Evolutionary conservation across 2,113 vertebrate species (phyloP), one percentile per base, ranked within the genome.

Genomic region (Ramphastos sulfuratus): DNA sequence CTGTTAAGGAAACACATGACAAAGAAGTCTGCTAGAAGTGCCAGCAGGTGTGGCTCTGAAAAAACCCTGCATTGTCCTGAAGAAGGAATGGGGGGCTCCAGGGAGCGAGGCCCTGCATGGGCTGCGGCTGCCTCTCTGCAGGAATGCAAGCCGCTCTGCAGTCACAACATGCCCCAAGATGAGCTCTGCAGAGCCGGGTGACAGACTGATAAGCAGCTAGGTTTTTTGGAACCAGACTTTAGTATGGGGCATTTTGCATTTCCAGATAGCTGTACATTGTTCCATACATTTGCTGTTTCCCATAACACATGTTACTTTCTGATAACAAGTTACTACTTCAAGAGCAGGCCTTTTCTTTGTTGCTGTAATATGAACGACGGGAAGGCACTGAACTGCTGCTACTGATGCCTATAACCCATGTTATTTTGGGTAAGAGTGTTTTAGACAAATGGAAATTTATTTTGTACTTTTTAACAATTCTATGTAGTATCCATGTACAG

Each of bases 211-310:
- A 93, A 94, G 82, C 82, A 94, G 87, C 60, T 89, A 23, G 0
- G 0, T 71, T 67, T 76, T 90, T 63, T 71, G 24, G 76, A 90
- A 30, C 31, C 12, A 6, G 64, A 12, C 69, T 94, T 83, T 92
- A 71, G 44, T 59, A 30, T 52, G 86, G 48, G 39, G 65, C 64
- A 6, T 86, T 87, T 95, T 88, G 86, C 3, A 1, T 60, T 75
- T 3, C 3, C 73, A 91, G 94, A 93, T 96, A 94, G 73, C 70
- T 72, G 65, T 85, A 54, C 90, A 73, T 93, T 96, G 92, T 96
- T 86, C 93, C 64, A 61, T 72, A 44, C 48, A 2, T 82, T 90
- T 74, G 24, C 56, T 69, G 37, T 60, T 92, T 89, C 70, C 27
- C 52, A 27, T 60, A 83, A 61, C 44, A 73, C 91, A 0, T 89